Base-by-base conservation (phyloP, 2,113 vertebrate species). In the Mola mola region DNA sequence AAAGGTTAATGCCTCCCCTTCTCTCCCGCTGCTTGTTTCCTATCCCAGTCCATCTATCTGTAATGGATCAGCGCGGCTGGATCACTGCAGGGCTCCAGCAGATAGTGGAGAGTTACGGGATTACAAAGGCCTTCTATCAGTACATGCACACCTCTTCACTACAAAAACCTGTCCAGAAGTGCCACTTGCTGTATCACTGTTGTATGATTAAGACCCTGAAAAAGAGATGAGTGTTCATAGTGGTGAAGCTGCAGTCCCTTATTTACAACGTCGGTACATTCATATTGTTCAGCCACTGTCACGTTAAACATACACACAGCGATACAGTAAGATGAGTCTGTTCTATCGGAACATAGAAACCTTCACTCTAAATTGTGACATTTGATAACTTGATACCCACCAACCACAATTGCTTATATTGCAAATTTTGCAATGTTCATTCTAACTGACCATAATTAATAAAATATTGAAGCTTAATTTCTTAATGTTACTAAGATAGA, bases 241-340 rank as follows among this genome's bases (percentile, higher is more conserved):
- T 47, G 46, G 36, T 48, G 58, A 53, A 57, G 66, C 50, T 49
- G 4, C 21, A 15, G 26, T 78, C 44, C 52, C 36, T 2, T 72
- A 83, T 75, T 83, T 85, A 86, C 81, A 84, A 42, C 8, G 58
- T 50, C 12, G 33, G 61, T 85, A 90, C 87, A 88, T 86, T 88
- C 85, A 76, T 58, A 36, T 73, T 70, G n/a, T 71, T 71, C 34
- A 61, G 40, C 65, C 33, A 75, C 61, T 22, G 29, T 44, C 67
- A 43, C 16, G 50, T 64, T 29, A 59, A 48, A 73, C 56, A 38
- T 25, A 71, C 56, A 72, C 59, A 66, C 41, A 38, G 55, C 44
- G 29, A 28, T 36, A 41, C 41, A 69, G 55, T 15, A 73, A 67
- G 59, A 50, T 36, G 19, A 65, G 58, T 44, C 55, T 53, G 48